A percentile compares a stretch with the other conserved stretches of the same genome.
Evolutionary conservation across 2,797 vertebrate species (phyloP).

Genomic region (Esox lucius): DNA sequence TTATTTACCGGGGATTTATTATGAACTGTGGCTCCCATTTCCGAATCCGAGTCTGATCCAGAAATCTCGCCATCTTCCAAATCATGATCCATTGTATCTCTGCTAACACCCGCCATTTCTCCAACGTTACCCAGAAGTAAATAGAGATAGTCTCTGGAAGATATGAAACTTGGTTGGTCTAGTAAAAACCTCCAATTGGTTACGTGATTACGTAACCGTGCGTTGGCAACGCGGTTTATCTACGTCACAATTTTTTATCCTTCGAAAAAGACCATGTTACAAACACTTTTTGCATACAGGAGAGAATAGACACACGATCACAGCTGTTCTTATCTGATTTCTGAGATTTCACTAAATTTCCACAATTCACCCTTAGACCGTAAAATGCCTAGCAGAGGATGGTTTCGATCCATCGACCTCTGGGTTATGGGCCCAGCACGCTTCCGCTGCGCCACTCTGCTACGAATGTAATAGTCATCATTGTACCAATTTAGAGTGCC

Average conservation of each 20-base stretch:
- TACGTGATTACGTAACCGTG: no score
- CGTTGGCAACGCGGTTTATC: background rate
- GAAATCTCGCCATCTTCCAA: constrained; percentile 89
- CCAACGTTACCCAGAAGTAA: background rate
- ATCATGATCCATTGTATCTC: constrained; percentile 73
- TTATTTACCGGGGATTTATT: constrained; percentile 51
- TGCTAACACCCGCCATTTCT: constrained; percentile 63
- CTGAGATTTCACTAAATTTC: background rate
- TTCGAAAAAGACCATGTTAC: background rate
- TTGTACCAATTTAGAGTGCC: background rate
- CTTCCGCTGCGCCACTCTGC: constrained; percentile 83
- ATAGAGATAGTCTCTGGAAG: background rate
- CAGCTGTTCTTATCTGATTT: background rate
- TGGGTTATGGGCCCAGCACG: constrained; percentile 83
- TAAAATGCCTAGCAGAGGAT: constrained; percentile 70
- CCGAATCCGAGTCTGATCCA: constrained; percentile 78
- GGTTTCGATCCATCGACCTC: constrained; percentile 81
- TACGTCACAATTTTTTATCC: background rate
- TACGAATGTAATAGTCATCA: constrained; percentile 3
- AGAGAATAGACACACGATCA: no score
- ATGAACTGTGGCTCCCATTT: constrained; percentile 69
- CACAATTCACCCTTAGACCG: background rate
- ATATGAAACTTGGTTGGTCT: no score
- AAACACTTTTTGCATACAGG: no score
- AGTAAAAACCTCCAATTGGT: no score